Evolutionary conservation across 2,797 vertebrate genomes (phyloP), one percentile per base, ranked within the genome.

Genomic region (Meriones psammophilus): DNA sequence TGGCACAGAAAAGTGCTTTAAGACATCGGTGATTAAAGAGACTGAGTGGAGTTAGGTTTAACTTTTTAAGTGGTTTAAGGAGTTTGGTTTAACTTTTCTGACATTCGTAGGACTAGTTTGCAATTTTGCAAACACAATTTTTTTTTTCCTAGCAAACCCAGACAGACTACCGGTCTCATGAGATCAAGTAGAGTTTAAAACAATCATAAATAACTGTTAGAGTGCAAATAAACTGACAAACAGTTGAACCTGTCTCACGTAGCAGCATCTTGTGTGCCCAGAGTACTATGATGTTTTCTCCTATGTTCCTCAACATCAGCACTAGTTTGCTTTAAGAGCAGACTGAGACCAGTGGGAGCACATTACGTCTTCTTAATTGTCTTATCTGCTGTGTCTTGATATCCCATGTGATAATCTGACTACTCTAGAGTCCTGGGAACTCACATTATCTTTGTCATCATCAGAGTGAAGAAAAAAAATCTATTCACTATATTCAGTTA

Each of bases 341-440:
- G 78, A 6, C 24, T 28, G 60, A 78, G 58, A 66, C 74, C 74
- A 36, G 24, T 28, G 83, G 89, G 46, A 89, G 13, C 39, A 69
- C 30, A 15, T 91, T 94, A 50, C 14, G 88, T 93, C 64, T 79
- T 85, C 85, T 91, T 96, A 94, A 94, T 91, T 96, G 58, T 93
- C 78, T 95, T 78, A 79, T 74, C 66, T 86, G 73, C 88, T 92
- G 5, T 93, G 79, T 93, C 39, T 76, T 86, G 66, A 36, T 83
- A 83, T 86, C 86, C 56, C 5, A 0, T 0, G 13, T 60, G 88
- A 88, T 91, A 33, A 36, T 80, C 92, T 94, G 88, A 96, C 64
- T 89, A 24, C 74, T 91, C 93, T 73, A 66, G 88, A 81, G 86
- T 56, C 71, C 83, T 68, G 62, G 33, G 73, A 14, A 78, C 14